Conservation (phyloP, 2,797 vertebrate genomes). For the Huso huso region DNA sequence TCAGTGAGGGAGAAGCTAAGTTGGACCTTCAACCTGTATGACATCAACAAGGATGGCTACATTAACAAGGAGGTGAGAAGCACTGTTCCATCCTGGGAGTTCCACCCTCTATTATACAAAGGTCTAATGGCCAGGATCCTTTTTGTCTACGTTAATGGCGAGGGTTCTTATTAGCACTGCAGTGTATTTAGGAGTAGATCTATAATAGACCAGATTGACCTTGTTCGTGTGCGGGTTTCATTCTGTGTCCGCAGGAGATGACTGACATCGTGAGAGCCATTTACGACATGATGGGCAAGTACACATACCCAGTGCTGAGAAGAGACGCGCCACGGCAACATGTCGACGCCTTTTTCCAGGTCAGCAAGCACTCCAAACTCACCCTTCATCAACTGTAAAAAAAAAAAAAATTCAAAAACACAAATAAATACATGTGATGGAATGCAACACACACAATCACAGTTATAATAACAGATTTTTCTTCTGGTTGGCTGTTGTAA, state of each 20-base stretch:
- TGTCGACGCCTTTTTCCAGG: constrained; percentile 93
- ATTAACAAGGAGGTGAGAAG: constrained; percentile 86
- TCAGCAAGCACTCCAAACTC: constrained; percentile 26
- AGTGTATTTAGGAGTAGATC: neutral
- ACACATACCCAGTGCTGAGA: constrained; percentile 87
- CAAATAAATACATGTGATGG: too few relatives aligned
- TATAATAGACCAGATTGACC: too few relatives aligned
- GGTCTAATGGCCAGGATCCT: too few relatives aligned
- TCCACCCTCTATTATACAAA: too few relatives aligned
- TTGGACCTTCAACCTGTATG: constrained; percentile 96
- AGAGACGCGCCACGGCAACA: constrained; percentile 90
- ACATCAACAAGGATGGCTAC: constrained; percentile 92
- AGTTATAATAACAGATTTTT: too few relatives aligned
- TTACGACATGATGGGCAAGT: constrained; percentile 98
- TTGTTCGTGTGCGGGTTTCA: neutral
- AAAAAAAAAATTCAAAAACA: too few relatives aligned
- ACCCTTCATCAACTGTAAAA: too few relatives aligned
- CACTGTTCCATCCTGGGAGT: too few relatives aligned
- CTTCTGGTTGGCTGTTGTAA: too few relatives aligned
- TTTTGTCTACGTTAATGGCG: too few relatives aligned
- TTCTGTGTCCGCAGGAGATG: constrained; percentile 75
- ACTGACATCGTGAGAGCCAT: constrained; percentile 94
- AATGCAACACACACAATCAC: too few relatives aligned
- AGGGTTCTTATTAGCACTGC: too few relatives aligned
- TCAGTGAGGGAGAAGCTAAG: constrained; percentile 87